These are phyloP conservation scores for Arizona elegans DNA, from an alignment of 2,113 vertebrate genomes.

Conservation along the genomic window DNA sequence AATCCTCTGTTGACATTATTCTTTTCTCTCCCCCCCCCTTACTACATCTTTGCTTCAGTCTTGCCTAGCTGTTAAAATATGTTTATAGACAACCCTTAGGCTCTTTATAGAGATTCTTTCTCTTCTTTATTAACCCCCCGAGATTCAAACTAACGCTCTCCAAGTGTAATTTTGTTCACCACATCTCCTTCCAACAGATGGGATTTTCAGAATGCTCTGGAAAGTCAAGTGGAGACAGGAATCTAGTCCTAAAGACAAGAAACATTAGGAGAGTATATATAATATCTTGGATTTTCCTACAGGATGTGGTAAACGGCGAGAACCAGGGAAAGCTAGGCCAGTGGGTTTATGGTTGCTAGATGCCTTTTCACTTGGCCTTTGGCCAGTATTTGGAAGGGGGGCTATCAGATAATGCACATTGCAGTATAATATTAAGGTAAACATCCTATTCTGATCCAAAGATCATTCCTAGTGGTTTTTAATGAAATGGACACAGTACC, in stretches of 20 bases:
- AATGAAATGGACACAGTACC: not conserved
- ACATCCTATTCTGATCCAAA: not conserved
- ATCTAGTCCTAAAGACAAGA: not conserved
- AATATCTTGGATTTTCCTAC: slow-evolving; percentile 2
- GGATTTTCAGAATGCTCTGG: slow-evolving; percentile 15
- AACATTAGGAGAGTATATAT: not conserved
- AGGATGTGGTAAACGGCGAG: slow-evolving; percentile 20
- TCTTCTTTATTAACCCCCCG: slow-evolving; percentile 22
- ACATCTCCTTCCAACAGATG: slow-evolving; percentile 16
- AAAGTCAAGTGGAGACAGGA: slow-evolving; percentile 1
- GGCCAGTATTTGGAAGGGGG: not conserved
- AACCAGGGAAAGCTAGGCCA: not conserved
- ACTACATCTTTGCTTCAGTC: not conserved
- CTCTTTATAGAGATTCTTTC: slow-evolving; percentile 29
- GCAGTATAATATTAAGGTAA: not conserved
- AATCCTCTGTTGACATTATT: not conserved
- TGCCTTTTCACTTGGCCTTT: not conserved
- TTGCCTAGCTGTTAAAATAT: slow-evolving; percentile 12
- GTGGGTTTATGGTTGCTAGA: not conserved
- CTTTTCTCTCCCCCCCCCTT: too few species aligned
- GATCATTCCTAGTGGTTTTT: not conserved
- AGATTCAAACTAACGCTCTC: slow-evolving; percentile 1
- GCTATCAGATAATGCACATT: not conserved
- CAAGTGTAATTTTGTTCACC: not conserved
- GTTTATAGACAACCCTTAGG: slow-evolving; percentile 11